These are phyloP conservation scores for Dynastes grantii DNA, from an alignment of 2,888 invertebrate genomes.

Conservation along the genomic window DNA sequence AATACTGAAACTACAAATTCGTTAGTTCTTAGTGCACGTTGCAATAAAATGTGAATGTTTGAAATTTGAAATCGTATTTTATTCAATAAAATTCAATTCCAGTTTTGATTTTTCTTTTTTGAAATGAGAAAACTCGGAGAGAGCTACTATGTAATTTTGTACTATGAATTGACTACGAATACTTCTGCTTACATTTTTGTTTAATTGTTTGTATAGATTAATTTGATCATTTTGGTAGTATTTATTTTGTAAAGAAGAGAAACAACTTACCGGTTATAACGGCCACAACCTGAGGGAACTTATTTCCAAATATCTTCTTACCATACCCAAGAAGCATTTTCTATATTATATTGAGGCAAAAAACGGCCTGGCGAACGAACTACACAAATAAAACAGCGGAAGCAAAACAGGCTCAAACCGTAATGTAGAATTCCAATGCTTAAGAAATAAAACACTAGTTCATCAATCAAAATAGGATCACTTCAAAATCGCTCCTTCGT, in stretches of 20 bases:
- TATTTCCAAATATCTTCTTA: slow-evolving; percentile 62
- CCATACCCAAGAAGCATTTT: slow-evolving; percentile 36
- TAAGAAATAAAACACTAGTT: not conserved
- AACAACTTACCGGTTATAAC: slow-evolving; percentile 64
- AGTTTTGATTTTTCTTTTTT: not conserved
- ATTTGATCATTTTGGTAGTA: too few relatives aligned
- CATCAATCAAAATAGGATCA: not conserved
- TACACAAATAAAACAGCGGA: slow-evolving; percentile 1
- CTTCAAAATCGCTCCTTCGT: not conserved
- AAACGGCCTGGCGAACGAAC: not conserved
- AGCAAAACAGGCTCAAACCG: not conserved
- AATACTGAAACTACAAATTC: too few relatives aligned
- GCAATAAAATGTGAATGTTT: too few relatives aligned
- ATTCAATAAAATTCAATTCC: not conserved
- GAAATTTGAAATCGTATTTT: too few relatives aligned
- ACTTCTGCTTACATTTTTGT: too few relatives aligned
- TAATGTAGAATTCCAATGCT: not conserved
- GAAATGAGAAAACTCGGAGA: not conserved
- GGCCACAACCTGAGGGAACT: slow-evolving; percentile 65
- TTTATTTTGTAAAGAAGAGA: too few relatives aligned
- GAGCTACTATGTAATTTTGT: not conserved
- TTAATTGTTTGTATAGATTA: too few relatives aligned
- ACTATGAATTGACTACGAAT: not conserved
- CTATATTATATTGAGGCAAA: not conserved
- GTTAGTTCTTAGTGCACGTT: too few relatives aligned